A percentile compares a stretch with the other conserved stretches of the same genome.
Evolutionary conservation across 2,888 invertebrate species (phyloP).

Genomic region (Drosophila peninsularis): DNA sequence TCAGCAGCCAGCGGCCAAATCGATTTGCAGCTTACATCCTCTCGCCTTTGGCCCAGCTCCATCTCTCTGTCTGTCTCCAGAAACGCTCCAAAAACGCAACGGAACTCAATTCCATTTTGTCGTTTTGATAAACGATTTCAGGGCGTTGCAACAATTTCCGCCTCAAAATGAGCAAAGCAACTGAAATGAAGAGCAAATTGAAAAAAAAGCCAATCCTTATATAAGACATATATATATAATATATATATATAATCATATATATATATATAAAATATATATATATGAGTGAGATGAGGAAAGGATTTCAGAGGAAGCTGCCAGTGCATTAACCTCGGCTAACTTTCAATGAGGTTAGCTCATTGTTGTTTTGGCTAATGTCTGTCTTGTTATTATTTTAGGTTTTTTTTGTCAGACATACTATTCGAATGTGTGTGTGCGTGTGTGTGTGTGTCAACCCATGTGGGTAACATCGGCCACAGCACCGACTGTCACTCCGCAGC

Average conservation of each 20-base stretch:
- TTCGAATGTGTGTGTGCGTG: slow-evolving; percentile 1
- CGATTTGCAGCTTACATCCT: slow-evolving; percentile 69
- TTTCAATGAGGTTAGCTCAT: slow-evolving; percentile 39
- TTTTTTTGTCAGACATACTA: slow-evolving; percentile 17
- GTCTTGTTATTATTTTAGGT: slow-evolving; percentile 28
- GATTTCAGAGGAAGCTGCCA: slow-evolving; percentile 42
- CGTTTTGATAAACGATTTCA: slow-evolving; percentile 82
- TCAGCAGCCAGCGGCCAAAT: slow-evolving; percentile 74
- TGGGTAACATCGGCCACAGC: slow-evolving; percentile 36
- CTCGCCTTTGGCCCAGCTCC: slow-evolving; percentile 2
- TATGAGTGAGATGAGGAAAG: slow-evolving; percentile 20
- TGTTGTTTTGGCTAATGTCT: slow-evolving; percentile 65
- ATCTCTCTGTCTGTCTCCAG: neutral
- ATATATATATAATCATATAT: neutral
- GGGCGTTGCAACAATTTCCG: slow-evolving; percentile 82
- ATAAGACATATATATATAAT: slow-evolving; percentile 18
- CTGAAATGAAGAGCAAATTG: slow-evolving; percentile 74
- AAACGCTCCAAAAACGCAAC: slow-evolving; percentile 53
- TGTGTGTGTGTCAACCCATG: slow-evolving; percentile 52
- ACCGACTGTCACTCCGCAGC: slow-evolving; percentile 60
- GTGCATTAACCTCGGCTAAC: slow-evolving; percentile 79
- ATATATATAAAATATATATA: neutral
- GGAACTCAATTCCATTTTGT: slow-evolving; percentile 82
- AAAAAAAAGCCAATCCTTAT: slow-evolving; percentile 44
- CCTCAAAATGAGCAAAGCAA: slow-evolving; percentile 69